These are phyloP conservation scores for Abrostola tripartita DNA, from an alignment of 2,888 invertebrate genomes.

Conservation along the genomic window DNA sequence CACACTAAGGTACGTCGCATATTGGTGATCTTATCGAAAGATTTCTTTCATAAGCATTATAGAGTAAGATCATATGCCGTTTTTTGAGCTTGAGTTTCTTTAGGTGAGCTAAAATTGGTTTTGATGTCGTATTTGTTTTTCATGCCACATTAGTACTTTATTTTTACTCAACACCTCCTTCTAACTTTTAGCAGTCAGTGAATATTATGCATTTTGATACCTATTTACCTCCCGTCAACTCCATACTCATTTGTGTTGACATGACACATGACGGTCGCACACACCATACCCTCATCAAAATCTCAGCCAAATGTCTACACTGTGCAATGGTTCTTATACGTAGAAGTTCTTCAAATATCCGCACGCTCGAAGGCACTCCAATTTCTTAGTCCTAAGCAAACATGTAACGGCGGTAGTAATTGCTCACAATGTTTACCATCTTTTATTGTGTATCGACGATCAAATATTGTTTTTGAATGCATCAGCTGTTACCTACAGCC, in stretches of 20 bases:
- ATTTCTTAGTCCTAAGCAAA: slow-evolving; percentile 87
- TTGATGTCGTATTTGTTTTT: no score
- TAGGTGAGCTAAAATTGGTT: no score
- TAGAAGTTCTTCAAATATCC: slow-evolving; percentile 82
- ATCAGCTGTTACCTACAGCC: slow-evolving; percentile 84
- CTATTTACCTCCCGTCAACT: background rate
- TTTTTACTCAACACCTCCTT: no score
- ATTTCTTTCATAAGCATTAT: slow-evolving; percentile 15
- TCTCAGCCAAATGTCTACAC: slow-evolving; percentile 37
- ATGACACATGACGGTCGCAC: slow-evolving; percentile 33
- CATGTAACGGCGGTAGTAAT: slow-evolving; percentile 86
- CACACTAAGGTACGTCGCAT: background rate
- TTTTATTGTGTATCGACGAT: slow-evolving; percentile 87
- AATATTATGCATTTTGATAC: background rate
- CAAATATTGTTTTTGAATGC: slow-evolving; percentile 86
- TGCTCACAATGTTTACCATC: slow-evolving; percentile 85
- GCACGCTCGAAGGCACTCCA: slow-evolving; percentile 86
- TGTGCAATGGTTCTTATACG: slow-evolving; percentile 45
- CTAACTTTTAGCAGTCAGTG: no score
- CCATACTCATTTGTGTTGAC: slow-evolving; percentile 26
- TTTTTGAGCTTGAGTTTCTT: no score
- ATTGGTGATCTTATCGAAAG: slow-evolving; percentile 16
- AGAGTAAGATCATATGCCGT: slow-evolving; percentile 1
- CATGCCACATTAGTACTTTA: no score
- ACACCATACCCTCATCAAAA: slow-evolving; percentile 49